Conservation (phyloP, 2,797 vertebrate species). For the Myioborus melanocephalus region DNA sequence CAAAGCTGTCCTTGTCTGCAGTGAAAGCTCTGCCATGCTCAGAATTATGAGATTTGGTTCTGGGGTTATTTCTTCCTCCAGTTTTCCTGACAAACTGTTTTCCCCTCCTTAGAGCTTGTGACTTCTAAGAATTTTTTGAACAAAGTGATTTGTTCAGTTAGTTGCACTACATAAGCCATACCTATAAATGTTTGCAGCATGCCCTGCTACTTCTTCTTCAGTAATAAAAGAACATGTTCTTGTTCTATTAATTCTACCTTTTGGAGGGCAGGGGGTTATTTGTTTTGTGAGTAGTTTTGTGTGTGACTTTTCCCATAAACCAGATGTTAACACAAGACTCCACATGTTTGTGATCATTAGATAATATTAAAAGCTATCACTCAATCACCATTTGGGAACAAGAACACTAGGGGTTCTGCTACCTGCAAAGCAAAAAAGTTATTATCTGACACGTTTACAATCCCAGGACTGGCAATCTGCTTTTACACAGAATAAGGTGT, state of each 20-base stretch:
- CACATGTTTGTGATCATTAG: constrained; percentile 68
- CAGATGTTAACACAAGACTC: constrained; percentile 66
- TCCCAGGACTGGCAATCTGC: constrained; percentile 56
- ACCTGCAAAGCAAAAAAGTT: constrained; percentile 73
- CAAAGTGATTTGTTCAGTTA: neutral
- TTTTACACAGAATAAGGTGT: neutral
- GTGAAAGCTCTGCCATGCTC: neutral
- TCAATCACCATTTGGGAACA: constrained; percentile 61
- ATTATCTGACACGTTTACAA: constrained; percentile 67
- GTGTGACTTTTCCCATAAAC: constrained; percentile 50
- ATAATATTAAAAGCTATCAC: constrained; percentile 65
- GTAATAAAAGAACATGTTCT: constrained; percentile 20
- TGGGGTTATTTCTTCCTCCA: neutral
- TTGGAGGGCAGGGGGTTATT: constrained; percentile 23
- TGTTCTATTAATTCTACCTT: constrained; percentile 54
- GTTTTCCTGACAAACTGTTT: neutral
- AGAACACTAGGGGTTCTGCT: constrained; percentile 50
- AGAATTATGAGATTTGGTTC: neutral
- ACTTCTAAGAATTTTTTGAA: constrained; percentile 8
- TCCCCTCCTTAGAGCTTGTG: neutral
- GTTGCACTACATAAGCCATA: constrained; percentile 1
- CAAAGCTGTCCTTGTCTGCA: neutral
- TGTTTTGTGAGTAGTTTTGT: constrained; percentile 9
- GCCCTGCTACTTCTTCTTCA: constrained; percentile 1
- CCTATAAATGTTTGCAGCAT: constrained; percentile 7